These are phyloP conservation scores for Drosophila bocqueti DNA, from an alignment of 1,140 invertebrate genomes.

Conservation along the genomic window DNA sequence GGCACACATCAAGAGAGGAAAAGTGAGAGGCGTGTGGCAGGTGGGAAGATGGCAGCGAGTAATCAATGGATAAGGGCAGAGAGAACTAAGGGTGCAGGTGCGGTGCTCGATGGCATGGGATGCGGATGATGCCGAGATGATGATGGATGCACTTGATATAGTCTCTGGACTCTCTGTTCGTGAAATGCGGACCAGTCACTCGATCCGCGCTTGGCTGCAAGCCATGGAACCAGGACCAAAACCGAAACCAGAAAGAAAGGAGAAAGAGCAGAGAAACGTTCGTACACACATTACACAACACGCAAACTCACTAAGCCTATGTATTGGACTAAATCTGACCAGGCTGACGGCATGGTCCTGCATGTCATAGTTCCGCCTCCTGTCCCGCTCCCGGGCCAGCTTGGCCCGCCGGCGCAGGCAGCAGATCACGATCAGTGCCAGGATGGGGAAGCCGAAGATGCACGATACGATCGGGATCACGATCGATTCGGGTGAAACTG, in stretches of 20 bases:
- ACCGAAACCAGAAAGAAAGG: not conserved
- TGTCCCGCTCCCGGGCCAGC: constrained; percentile 91
- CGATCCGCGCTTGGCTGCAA: constrained; percentile 28
- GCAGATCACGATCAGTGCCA: constrained; percentile 94
- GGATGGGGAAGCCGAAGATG: constrained; percentile 93
- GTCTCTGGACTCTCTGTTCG: constrained; percentile 12
- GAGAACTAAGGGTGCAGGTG: constrained; percentile 6
- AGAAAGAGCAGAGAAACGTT: constrained; percentile 32
- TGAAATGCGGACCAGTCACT: constrained; percentile 15
- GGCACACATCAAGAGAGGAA: constrained; percentile 40
- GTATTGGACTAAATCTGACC: constrained; percentile 91
- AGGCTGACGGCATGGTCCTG: constrained; percentile 92
- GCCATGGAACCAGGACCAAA: not conserved
- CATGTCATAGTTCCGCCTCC: constrained; percentile 91
- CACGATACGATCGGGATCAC: constrained; percentile 95
- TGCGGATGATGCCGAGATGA: not conserved
- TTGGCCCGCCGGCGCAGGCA: constrained; percentile 93
- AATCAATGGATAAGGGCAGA: not conserved
- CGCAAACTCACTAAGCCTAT: constrained; percentile 88
- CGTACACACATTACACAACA: constrained; percentile 74
- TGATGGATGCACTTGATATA: constrained; percentile 6
- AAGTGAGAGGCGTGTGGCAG: not conserved
- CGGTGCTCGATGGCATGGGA: not conserved
- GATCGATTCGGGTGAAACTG: constrained; percentile 94
- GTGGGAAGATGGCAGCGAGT: not conserved